These are phyloP conservation scores for Chrysemys picta DNA, from an alignment of 2,113 vertebrate species.

Conservation along the genomic window DNA sequence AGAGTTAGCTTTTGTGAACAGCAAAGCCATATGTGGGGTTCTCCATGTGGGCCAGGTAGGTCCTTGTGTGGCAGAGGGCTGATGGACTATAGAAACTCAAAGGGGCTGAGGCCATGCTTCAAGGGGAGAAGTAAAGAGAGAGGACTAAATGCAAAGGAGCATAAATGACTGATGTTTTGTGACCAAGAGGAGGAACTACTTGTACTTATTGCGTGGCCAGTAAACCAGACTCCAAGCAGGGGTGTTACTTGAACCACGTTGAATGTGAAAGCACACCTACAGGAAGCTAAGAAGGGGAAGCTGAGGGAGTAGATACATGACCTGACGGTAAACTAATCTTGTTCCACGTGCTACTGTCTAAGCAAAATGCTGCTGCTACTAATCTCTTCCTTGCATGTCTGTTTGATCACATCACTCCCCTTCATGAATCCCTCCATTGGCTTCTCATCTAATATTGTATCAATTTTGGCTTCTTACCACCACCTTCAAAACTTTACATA, in stretches of 20 bases:
- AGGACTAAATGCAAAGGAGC: not conserved
- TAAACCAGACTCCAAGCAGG: too few species aligned
- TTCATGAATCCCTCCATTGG: rapidly evolving
- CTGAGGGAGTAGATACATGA: too few species aligned
- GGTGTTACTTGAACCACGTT: too few species aligned
- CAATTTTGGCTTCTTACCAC: too few species aligned
- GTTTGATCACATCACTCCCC: too few species aligned
- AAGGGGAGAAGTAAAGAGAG: not conserved
- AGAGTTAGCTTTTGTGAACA: not conserved
- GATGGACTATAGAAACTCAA: too few species aligned
- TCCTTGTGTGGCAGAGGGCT: not conserved
- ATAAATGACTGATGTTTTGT: not conserved
- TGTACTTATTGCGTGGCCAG: too few species aligned
- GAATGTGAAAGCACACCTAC: too few species aligned
- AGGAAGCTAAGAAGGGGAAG: too few species aligned
- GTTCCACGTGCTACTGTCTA: rapidly evolving
- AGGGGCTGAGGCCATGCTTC: not conserved
- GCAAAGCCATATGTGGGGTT: too few species aligned
- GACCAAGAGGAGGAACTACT: too few species aligned
- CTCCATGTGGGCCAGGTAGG: rapidly evolving
- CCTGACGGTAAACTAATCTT: not conserved
- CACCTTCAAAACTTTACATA: too few species aligned
- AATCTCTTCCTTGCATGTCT: not conserved
- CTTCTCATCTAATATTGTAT: rapidly evolving
- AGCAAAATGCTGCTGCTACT: not conserved